Conservation (phyloP, 2,888 invertebrate species). For the Biston betularia region DNA sequence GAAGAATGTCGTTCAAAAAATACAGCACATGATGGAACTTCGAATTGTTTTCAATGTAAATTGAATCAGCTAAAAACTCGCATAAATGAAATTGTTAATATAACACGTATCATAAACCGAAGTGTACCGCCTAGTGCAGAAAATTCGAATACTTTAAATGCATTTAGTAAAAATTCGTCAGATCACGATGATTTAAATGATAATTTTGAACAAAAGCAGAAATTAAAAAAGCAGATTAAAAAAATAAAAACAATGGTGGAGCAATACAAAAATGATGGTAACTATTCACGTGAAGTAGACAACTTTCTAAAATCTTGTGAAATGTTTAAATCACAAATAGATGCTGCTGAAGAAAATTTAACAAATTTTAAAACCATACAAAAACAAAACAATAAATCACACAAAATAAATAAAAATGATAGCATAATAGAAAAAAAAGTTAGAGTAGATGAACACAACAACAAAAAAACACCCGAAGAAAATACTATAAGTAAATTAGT, state of each 20-base stretch:
- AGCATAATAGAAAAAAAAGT: constrained; percentile 47
- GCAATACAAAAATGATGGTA: constrained; percentile 49
- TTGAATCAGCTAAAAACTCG: constrained; percentile 13
- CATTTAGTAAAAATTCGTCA: not conserved
- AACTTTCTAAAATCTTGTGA: constrained; percentile 15
- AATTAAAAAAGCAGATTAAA: constrained; percentile 50
- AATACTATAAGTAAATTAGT: constrained; percentile 42
- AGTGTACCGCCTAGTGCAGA: not conserved
- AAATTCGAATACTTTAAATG: not conserved
- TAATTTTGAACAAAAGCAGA: constrained; percentile 27
- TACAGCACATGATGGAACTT: not conserved
- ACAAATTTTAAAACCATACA: not conserved
- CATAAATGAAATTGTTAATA: constrained; percentile 7
- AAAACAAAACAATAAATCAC: constrained; percentile 28
- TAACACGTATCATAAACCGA: not conserved
- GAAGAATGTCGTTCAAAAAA: constrained; percentile 39
- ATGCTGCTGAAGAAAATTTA: constrained; percentile 7
- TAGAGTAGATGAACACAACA: constrained; percentile 40
- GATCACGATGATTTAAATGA: not conserved
- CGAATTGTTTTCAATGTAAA: constrained; percentile 20
- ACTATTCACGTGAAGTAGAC: not conserved
- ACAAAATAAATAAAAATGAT: constrained; percentile 44
- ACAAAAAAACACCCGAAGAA: constrained; percentile 18
- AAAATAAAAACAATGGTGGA: constrained; percentile 51
- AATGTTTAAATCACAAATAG: constrained; percentile 51